Percentiles rank a stretch among this genome's conserved stretches.
phyloP scores from a whole-genome alignment of 2,797 vertebrate species.

The Sebastes itinus region DNA sequence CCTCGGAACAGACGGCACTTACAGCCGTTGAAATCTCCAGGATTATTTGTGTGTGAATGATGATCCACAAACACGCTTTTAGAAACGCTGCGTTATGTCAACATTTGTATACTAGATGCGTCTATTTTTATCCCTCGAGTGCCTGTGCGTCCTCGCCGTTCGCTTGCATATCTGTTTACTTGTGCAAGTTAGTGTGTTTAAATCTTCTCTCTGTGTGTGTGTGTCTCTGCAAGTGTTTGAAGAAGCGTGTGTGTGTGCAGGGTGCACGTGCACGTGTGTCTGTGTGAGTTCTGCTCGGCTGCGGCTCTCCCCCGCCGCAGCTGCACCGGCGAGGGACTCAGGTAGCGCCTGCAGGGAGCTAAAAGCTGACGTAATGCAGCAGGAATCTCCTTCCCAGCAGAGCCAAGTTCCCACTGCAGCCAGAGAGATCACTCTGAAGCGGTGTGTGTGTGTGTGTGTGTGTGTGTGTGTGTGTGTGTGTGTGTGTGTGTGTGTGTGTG shows the following conservation, averaged over 20 bases:
- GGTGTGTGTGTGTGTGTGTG: background rate
- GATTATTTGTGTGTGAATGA: background rate
- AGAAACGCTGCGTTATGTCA: background rate
- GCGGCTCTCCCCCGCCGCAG: conserved; percentile 50
- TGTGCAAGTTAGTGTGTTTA: background rate
- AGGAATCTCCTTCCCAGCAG: conserved; percentile 76
- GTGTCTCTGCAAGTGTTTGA: background rate
- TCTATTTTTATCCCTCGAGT: background rate
- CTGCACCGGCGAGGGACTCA: conserved; percentile 45
- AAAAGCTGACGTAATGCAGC: conserved; percentile 75
- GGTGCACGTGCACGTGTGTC: background rate
- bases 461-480: background rate
- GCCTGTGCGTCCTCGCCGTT: background rate
- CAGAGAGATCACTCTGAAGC: conserved; percentile 47
- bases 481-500: background rate
- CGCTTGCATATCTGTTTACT: background rate
- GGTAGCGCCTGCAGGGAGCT: conserved; percentile 68
- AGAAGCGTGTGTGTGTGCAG: background rate
- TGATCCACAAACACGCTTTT: background rate
- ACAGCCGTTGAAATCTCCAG: background rate
- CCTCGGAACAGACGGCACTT: background rate
- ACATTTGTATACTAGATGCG: background rate
- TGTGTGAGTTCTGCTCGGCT: conserved; percentile 29
- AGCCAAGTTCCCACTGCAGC: conserved; percentile 70
- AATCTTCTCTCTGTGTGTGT: background rate